phyloP scores from a whole-genome alignment of 2,888 invertebrate genomes.

The Zaprionus bogoriensis region DNA sequence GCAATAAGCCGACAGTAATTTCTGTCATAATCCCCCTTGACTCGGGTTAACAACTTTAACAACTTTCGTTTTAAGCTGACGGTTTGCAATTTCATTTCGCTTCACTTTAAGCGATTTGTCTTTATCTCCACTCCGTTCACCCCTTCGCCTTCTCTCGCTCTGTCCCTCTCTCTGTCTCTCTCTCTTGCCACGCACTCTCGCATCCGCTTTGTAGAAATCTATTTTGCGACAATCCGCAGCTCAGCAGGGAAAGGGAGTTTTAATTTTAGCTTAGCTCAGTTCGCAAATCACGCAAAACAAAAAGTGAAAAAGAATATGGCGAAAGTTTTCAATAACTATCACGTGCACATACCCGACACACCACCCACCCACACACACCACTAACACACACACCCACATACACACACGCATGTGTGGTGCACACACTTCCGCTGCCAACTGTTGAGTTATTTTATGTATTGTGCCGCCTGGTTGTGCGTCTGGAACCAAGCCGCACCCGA shows the following conservation, averaged over 20 bases:
- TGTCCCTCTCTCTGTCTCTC: neutral
- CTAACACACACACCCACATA: neutral
- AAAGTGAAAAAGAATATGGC: conserved; percentile 19
- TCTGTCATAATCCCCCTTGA: conserved; percentile 14
- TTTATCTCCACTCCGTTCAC: too few relatives aligned
- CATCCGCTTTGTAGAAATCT: conserved; percentile 27
- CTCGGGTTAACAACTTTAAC: conserved; percentile 13
- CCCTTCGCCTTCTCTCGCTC: neutral
- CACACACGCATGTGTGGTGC: neutral
- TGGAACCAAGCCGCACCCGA: conserved; percentile 10
- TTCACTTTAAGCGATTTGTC: neutral
- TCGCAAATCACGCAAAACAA: conserved; percentile 22
- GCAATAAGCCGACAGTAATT: conserved; percentile 34
- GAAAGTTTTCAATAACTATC: conserved; percentile 59
- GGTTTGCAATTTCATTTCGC: conserved; percentile 13
- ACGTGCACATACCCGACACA: conserved; percentile 18
- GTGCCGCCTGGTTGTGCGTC: conserved; percentile 14
- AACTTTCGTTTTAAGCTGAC: conserved; percentile 6
- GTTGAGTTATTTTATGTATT: conserved; percentile 61
- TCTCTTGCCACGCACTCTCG: neutral
- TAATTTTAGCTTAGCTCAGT: conserved; percentile 33
- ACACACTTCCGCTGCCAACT: conserved; percentile 47
- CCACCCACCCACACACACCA: conserved; percentile 6
- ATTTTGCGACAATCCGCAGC: conserved; percentile 42
- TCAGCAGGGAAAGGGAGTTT: conserved; percentile 19